Conservation (phyloP, 2,888 invertebrate genomes). For the Electrophaes corylata region DNA sequence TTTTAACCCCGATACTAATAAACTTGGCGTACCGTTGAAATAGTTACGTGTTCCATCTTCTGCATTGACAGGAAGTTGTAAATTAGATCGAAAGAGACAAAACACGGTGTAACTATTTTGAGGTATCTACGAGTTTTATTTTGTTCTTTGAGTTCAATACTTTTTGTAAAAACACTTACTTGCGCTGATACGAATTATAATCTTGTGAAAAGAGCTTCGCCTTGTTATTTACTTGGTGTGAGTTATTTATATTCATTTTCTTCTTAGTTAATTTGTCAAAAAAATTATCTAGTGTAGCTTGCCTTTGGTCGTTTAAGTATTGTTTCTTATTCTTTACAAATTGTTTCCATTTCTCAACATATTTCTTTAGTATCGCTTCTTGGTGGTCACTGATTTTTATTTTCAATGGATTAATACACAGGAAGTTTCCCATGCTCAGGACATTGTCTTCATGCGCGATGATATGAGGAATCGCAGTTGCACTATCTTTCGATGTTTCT, state of each 20-base stretch:
- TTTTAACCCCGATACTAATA: too few species aligned
- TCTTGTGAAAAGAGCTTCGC: slow-evolving; percentile 60
- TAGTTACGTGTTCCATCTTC: too few species aligned
- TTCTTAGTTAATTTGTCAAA: slow-evolving; percentile 71
- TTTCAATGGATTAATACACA: slow-evolving; percentile 59
- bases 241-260: slow-evolving; percentile 51
- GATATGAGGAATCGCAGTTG: neutral
- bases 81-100: too few species aligned
- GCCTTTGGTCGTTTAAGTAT: slow-evolving; percentile 55
- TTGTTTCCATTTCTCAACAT: slow-evolving; percentile 64
- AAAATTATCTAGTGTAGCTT: slow-evolving; percentile 64
- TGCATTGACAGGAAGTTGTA: too few species aligned
- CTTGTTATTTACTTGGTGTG: slow-evolving; percentile 52
- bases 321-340: slow-evolving; percentile 57
- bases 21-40: too few species aligned
- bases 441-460: slow-evolving; percentile 34
- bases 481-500: slow-evolving; percentile 8
- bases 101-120: too few species aligned
- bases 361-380: slow-evolving; percentile 58
- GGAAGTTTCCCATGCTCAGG: slow-evolving; percentile 43
- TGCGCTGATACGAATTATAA: slow-evolving; percentile 73
- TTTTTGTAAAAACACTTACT: slow-evolving; percentile 47
- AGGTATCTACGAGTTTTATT: too few species aligned
- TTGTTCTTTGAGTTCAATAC: neutral
- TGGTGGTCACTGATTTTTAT: slow-evolving; percentile 52